Evolutionary conservation across 2,797 vertebrate genomes (phyloP).

Genomic region (Saxicola maurus): DNA sequence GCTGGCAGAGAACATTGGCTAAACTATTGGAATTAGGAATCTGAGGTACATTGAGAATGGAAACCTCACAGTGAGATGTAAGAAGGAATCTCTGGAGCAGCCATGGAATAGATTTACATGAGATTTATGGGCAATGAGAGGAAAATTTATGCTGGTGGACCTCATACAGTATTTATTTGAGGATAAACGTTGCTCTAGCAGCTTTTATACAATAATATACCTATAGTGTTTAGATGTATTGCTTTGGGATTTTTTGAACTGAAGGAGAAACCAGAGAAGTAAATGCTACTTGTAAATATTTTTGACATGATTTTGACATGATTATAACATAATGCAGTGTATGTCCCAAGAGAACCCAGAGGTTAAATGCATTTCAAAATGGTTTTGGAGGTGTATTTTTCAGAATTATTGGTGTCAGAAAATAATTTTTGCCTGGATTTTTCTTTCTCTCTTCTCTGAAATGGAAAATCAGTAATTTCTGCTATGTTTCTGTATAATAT

Average conservation of each 20-base stretch:
- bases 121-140: neutral
- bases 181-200: neutral
- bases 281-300: slow-evolving; percentile 12
- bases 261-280: slow-evolving; percentile 7
- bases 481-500: neutral
- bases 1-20: neutral
- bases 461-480: neutral
- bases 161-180: neutral
- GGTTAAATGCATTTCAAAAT: neutral
- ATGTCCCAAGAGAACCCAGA: neutral
- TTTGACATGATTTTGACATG: neutral
- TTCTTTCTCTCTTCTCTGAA: neutral
- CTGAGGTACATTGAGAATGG: neutral
- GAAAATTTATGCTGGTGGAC: neutral
- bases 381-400: neutral
- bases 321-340: neutral
- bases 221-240: neutral
- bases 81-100: neutral
- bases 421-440: neutral
- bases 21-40: neutral
- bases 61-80: neutral
- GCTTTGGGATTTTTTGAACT: slow-evolving; percentile 1
- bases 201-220: neutral
- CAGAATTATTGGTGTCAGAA: neutral
- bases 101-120: neutral